These are phyloP conservation scores for Drosophila yakuba DNA, from an alignment of 1,140 invertebrate genomes.

Conservation along the genomic window DNA sequence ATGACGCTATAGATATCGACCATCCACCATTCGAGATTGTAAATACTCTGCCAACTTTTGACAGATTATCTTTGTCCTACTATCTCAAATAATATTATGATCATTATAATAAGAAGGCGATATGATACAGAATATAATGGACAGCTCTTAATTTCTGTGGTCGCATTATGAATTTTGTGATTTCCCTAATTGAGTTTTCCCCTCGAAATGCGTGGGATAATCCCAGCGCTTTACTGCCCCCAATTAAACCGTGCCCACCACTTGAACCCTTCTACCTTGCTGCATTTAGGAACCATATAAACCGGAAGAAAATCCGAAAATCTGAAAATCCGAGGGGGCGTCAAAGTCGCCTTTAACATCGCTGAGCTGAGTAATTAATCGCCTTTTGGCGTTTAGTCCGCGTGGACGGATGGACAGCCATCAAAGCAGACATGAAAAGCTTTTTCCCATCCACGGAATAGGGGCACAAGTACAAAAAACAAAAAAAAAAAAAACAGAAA, in stretches of 20 bases:
- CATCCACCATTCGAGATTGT: not conserved
- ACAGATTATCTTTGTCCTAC: not conserved
- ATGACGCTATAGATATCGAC: slow-evolving; percentile 37
- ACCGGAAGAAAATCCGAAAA: slow-evolving; percentile 26
- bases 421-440: slow-evolving; percentile 77
- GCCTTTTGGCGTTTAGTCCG: slow-evolving; percentile 54
- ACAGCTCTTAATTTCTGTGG: slow-evolving; percentile 8
- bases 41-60: not conserved
- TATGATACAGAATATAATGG: not conserved
- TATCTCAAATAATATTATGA: not conserved
- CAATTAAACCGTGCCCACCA: slow-evolving; percentile 47
- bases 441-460: slow-evolving; percentile 52
- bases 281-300: not conserved
- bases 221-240: slow-evolving; percentile 38
- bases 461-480: slow-evolving; percentile 46
- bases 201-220: slow-evolving; percentile 28
- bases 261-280: not conserved
- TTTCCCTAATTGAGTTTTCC: slow-evolving; percentile 42
- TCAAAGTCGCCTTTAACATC: slow-evolving; percentile 71
- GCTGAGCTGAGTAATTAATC: slow-evolving; percentile 76
- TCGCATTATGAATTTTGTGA: slow-evolving; percentile 16
- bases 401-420: slow-evolving; percentile 48
- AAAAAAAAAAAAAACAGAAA: slow-evolving; percentile 5
- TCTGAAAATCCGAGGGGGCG: slow-evolving; percentile 31
- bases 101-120: too few species aligned